A percentile compares a stretch with the other conserved stretches of the same genome.
Conservation (phyloP, 2,113 vertebrate genomes). For the Argyrosomus japonicus region DNA sequence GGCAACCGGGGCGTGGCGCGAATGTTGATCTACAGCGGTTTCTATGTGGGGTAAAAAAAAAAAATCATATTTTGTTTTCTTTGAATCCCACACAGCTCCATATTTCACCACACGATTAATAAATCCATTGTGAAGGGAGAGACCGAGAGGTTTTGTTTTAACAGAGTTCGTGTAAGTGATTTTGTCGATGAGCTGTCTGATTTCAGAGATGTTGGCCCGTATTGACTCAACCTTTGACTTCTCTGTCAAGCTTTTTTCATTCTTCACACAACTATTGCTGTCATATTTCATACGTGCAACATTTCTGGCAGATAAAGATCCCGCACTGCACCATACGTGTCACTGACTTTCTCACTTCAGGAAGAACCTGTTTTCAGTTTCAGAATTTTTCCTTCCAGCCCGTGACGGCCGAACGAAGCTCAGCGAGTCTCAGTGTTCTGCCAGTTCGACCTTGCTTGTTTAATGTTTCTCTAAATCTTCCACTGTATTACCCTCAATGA, state of each 20-base stretch:
- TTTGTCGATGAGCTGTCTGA: neutral
- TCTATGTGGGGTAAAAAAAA: too few relatives aligned
- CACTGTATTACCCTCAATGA: neutral
- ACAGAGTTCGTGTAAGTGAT: too few relatives aligned
- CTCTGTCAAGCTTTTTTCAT: neutral
- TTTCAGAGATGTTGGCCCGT: neutral
- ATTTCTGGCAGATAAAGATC: neutral
- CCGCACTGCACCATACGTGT: neutral
- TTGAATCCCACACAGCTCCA: too few relatives aligned
- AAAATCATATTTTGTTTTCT: too few relatives aligned
- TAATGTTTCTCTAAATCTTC: neutral
- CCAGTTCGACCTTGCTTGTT: neutral
- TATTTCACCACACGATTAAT: too few relatives aligned
- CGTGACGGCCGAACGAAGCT: neutral
- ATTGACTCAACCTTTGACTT: neutral
- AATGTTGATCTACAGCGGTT: too few relatives aligned
- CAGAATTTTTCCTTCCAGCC: neutral
- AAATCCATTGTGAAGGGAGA: too few relatives aligned
- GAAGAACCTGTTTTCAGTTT: conserved; percentile 5
- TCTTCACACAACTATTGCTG: neutral
- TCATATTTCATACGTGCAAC: neutral
- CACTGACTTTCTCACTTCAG: neutral
- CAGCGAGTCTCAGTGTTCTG: neutral
- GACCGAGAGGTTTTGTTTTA: too few relatives aligned
- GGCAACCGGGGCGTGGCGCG: too few relatives aligned